Conservation (phyloP, 2,113 vertebrate species). For the Illadopsis cleaveri region DNA sequence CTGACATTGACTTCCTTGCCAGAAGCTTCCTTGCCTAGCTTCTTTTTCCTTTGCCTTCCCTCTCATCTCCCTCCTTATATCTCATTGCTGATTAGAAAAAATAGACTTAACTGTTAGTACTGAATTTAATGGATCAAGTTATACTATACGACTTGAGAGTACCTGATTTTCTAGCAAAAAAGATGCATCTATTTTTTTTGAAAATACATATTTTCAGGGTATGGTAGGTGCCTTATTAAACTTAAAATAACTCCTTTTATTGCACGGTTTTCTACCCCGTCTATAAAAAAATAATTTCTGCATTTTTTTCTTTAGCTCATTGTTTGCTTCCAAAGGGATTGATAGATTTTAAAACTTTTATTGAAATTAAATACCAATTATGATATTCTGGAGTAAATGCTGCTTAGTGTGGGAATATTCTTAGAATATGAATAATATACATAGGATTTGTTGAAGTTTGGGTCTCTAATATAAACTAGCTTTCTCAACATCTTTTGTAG, state of each 20-base stretch:
- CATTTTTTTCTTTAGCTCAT: background rate
- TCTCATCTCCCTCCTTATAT: background rate
- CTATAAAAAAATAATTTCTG: background rate
- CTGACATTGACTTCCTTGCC: background rate
- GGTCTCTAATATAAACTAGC: background rate
- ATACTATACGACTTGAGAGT: background rate
- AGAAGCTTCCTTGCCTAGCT: background rate
- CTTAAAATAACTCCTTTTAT: background rate
- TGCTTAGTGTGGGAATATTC: background rate
- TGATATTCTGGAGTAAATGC: background rate
- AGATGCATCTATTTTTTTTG: background rate
- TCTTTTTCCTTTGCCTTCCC: background rate
- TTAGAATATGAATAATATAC: background rate
- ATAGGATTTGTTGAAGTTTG: background rate
- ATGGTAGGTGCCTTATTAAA: background rate
- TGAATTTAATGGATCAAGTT: background rate
- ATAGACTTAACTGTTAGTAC: background rate
- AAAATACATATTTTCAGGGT: background rate
- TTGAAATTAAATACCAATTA: background rate
- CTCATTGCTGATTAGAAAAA: background rate
- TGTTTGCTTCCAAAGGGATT: background rate
- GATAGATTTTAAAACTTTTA: background rate
- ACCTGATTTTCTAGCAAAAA: background rate
- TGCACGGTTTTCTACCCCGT: background rate
- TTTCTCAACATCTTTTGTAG: background rate